Percentiles rank a stretch among this genome's conserved stretches.
Evolutionary conservation across 2,888 invertebrate genomes (phyloP).

Genomic region (Didymodactylos carnosus): DNA sequence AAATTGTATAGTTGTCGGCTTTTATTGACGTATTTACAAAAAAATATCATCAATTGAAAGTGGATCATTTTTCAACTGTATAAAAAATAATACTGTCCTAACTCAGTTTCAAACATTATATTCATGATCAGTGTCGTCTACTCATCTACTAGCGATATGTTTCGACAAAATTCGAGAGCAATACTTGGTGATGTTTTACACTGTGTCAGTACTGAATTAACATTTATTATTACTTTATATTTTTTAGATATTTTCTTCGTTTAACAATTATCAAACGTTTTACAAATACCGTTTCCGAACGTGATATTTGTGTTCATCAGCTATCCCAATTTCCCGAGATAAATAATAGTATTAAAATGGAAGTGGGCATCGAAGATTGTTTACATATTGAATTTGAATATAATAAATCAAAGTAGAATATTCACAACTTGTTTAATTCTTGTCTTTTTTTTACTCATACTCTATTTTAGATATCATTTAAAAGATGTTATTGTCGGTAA

Average conservation of each 20-base stretch:
- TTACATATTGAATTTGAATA: constrained; percentile 99
- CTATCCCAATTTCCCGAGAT: constrained; percentile 91
- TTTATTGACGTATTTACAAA: no score
- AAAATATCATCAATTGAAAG: no score
- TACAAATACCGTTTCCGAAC: constrained; percentile 78
- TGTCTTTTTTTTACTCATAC: neutral
- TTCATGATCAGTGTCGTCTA: no score
- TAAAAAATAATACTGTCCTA: no score
- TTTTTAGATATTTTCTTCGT: constrained; percentile 62
- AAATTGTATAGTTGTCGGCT: no score
- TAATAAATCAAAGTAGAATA: constrained; percentile 76
- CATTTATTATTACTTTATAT: no score
- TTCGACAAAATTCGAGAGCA: no score
- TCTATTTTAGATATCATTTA: constrained; percentile 59
- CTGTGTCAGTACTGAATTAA: no score
- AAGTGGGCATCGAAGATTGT: constrained; percentile 98
- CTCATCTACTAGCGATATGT: no score
- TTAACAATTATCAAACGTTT: constrained; percentile 81
- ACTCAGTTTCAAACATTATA: no score
- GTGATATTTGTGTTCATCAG: constrained; percentile 90
- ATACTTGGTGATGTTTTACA: no score
- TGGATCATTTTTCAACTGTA: no score
- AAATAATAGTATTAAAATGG: constrained; percentile 97
- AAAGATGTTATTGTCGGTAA: constrained; percentile 99
- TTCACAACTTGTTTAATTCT: neutral